Percentiles rank a stretch among this genome's conserved stretches.
Evolutionary conservation across 2,888 invertebrate species (phyloP).

Genomic region (Drosophila monieri): DNA sequence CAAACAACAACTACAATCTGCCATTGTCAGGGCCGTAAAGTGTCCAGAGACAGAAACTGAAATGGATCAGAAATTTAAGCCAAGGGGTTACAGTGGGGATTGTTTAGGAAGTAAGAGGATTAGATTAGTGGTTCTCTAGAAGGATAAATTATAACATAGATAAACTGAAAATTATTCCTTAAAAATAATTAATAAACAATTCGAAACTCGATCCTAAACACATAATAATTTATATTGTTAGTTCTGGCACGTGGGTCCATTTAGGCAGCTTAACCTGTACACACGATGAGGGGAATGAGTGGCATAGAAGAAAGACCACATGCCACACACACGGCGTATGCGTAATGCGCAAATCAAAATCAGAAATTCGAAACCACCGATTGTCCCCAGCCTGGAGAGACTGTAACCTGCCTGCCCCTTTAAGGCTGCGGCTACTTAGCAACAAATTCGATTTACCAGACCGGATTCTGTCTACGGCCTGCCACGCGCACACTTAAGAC

Average conservation of each 20-base stretch:
- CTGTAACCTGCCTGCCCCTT: conserved; percentile 3
- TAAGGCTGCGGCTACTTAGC: conserved; percentile 70
- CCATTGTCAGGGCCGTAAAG: conserved; percentile 46
- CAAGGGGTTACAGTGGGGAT: conserved; percentile 14
- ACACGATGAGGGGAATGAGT: conserved; percentile 1
- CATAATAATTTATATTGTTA: neutral
- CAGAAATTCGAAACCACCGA: conserved; percentile 66
- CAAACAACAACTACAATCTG: conserved; percentile 65
- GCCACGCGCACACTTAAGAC: conserved; percentile 72
- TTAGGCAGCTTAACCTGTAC: conserved; percentile 26
- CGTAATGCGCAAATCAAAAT: conserved; percentile 80
- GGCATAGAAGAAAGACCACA: conserved; percentile 15
- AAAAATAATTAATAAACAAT: too few species aligned
- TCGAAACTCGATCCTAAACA: neutral
- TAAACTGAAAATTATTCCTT: too few species aligned
- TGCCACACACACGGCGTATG: conserved; percentile 59
- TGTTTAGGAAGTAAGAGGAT: neutral
- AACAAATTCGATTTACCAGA: conserved; percentile 71
- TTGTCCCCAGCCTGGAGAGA: conserved; percentile 8
- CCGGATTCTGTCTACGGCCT: conserved; percentile 60
- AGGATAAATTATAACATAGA: too few species aligned
- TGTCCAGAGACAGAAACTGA: conserved; percentile 32
- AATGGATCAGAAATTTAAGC: conserved; percentile 15
- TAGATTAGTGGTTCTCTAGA: neutral
- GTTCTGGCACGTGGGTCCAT: neutral